Conservation (phyloP, 2,888 invertebrate genomes). For the Watsonalla cultraria region DNA sequence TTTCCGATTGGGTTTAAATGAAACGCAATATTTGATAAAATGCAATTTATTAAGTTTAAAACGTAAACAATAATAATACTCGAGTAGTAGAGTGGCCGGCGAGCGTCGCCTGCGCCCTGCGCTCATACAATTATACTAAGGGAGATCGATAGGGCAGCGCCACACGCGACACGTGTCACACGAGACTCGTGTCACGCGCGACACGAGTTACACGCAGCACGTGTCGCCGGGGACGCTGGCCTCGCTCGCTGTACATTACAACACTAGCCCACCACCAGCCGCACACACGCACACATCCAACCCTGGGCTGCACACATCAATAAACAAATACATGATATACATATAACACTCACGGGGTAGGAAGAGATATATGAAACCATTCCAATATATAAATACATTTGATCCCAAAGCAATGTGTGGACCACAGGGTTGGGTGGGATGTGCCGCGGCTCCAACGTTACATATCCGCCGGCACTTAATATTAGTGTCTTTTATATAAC, state of each 20-base stretch:
- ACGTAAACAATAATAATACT: constrained; percentile 22
- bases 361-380: not conserved
- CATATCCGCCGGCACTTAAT: not conserved
- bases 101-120: not conserved
- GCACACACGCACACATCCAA: not conserved
- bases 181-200: not conserved
- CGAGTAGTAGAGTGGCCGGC: constrained; percentile 2
- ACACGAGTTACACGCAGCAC: not conserved
- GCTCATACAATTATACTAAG: too few species aligned
- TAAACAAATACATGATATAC: too few species aligned
- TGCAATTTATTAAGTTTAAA: constrained; percentile 22
- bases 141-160: not conserved
- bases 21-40: constrained; percentile 15
- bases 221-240: not conserved
- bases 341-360: too few species aligned
- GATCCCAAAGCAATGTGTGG: not conserved
- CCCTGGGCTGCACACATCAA: too few species aligned
- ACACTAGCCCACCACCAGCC: not conserved
- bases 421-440: not conserved
- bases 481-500: constrained; percentile 1
- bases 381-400: not conserved
- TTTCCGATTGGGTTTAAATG: constrained; percentile 5
- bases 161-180: not conserved
- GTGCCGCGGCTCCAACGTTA: not conserved
- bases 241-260: not conserved